Evolutionary conservation across 2,888 invertebrate genomes (phyloP).

Genomic region (Empis stercorea): DNA sequence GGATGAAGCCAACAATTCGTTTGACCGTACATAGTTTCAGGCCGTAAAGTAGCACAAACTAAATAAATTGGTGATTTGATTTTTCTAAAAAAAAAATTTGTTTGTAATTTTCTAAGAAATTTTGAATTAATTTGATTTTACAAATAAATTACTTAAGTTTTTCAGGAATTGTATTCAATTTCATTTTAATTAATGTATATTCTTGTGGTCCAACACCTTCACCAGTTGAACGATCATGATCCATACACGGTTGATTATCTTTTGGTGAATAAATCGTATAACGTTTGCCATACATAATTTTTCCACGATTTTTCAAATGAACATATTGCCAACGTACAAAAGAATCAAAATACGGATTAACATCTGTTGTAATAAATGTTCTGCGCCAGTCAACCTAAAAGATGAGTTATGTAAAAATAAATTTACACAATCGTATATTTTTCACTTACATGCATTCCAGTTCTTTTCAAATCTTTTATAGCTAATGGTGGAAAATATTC

Average conservation of each 20-base stretch:
- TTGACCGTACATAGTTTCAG: slow-evolving; percentile 99
- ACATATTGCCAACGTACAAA: slow-evolving; percentile 96
- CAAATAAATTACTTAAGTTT: slow-evolving; percentile 47
- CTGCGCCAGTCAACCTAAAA: slow-evolving; percentile 95
- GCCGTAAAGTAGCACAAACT: slow-evolving; percentile 94
- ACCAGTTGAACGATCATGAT: slow-evolving; percentile 90
- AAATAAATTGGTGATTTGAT: slow-evolving; percentile 37
- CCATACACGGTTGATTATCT: slow-evolving; percentile 99
- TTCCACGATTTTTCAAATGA: slow-evolving; percentile 70
- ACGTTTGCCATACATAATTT: slow-evolving; percentile 92
- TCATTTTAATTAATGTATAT: slow-evolving; percentile 93
- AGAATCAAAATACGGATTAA: slow-evolving; percentile 93
- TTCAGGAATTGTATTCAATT: slow-evolving; percentile 43
- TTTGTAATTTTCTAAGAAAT: too few species aligned
- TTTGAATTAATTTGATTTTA: neutral
- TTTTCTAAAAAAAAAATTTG: slow-evolving; percentile 16
- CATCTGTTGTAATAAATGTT: slow-evolving; percentile 96
- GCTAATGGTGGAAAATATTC: slow-evolving; percentile 90
- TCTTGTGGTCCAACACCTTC: slow-evolving; percentile 98
- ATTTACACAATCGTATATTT: neutral
- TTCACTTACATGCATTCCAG: slow-evolving; percentile 75
- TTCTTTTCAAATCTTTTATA: slow-evolving; percentile 68
- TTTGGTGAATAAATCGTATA: slow-evolving; percentile 92
- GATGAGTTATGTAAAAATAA: too few species aligned
- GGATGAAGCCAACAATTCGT: slow-evolving; percentile 98